Percentiles rank a stretch among this genome's conserved stretches.
phyloP scores from a whole-genome alignment of 1,140 invertebrate species.

The Bombus waltoni region DNA sequence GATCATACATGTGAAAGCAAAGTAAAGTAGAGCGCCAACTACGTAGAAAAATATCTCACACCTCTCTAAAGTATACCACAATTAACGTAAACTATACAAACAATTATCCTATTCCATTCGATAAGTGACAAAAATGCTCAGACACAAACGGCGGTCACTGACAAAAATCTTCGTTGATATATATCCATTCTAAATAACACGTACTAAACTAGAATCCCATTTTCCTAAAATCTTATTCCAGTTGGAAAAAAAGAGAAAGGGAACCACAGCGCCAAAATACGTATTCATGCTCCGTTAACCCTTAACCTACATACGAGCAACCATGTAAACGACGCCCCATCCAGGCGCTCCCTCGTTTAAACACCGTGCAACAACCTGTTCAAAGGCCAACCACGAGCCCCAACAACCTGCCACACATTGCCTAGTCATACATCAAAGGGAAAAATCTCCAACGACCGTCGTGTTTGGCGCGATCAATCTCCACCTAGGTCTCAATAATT shows the following conservation, averaged over 20 bases:
- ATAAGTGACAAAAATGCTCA: no score
- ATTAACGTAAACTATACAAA: no score
- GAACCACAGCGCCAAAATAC: not conserved
- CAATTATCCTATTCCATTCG: no score
- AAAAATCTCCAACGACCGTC: not conserved
- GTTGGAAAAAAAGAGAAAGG: no score
- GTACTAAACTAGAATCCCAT: not conserved
- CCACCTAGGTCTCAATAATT: no score
- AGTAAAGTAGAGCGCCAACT: no score
- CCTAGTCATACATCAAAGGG: not conserved
- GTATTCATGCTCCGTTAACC: not conserved
- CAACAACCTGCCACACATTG: conserved; percentile 1
- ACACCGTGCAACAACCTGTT: conserved; percentile 8
- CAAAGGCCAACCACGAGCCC: not conserved
- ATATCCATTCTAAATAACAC: not conserved
- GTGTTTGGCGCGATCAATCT: not conserved
- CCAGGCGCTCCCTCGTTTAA: not conserved
- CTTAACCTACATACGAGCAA: not conserved
- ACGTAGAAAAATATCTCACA: no score
- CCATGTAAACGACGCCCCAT: not conserved
- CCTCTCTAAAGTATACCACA: no score
- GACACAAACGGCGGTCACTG: no score
- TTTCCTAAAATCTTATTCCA: not conserved
- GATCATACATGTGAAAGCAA: no score
- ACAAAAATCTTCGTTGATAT: not conserved